Percentiles rank a stretch among this genome's conserved stretches.
Evolutionary conservation across 2,888 invertebrate species (phyloP).

Genomic region (Cylloceria caligata): DNA sequence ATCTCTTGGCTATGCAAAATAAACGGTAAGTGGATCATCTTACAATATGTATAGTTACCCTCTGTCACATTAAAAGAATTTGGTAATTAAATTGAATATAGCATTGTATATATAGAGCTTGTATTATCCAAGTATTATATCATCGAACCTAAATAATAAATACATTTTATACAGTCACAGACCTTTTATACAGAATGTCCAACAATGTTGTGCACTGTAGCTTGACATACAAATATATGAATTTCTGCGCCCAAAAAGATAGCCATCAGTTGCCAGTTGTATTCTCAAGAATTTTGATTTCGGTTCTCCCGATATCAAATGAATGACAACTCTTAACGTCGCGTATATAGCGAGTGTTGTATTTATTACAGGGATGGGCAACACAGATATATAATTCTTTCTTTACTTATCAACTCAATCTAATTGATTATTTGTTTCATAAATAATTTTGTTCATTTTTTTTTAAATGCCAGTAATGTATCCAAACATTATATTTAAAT

Average conservation of each 20-base stretch:
- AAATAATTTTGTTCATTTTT: background rate
- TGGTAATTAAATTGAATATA: conserved; percentile 81
- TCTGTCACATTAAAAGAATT: conserved; percentile 78
- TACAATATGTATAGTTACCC: conserved; percentile 72
- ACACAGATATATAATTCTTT: background rate
- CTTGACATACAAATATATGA: conserved; percentile 45
- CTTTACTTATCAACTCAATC: background rate
- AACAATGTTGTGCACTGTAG: conserved; percentile 68
- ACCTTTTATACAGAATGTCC: conserved; percentile 83
- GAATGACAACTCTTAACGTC: background rate
- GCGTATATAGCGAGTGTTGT: background rate
- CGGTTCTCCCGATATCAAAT: background rate
- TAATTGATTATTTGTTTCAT: background rate
- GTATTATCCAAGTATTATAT: conserved; percentile 81
- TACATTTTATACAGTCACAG: conserved; percentile 84
- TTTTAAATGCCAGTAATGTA: background rate
- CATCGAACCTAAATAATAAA: conserved; percentile 84
- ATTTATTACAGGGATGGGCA: too few relatives aligned
- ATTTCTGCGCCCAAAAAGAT: conserved; percentile 45
- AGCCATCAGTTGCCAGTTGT: background rate
- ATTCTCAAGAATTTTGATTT: background rate
- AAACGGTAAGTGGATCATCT: conserved; percentile 59
- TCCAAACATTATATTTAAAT: too few relatives aligned
- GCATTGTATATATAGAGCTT: conserved; percentile 79
- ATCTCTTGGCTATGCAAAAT: conserved; percentile 50